These are phyloP conservation scores for Lepilemur septentrionalis DNA, from an alignment of 2,797 vertebrate species.

Conservation along the genomic window DNA sequence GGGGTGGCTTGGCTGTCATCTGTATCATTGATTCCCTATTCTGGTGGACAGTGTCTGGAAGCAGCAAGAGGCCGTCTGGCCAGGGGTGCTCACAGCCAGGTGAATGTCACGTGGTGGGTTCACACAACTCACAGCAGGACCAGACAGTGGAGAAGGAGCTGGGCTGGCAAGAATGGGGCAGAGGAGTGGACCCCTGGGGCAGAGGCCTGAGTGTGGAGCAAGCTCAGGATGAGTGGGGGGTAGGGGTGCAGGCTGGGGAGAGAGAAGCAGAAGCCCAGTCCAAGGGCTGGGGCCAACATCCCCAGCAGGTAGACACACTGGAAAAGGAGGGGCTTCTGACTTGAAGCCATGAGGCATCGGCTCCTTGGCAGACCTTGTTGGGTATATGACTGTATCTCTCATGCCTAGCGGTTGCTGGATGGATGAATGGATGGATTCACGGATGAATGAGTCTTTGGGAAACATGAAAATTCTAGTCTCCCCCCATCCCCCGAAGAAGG, in stretches of 20 bases:
- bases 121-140: not conserved
- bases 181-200: not conserved
- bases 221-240: too few species aligned
- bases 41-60: not conserved
- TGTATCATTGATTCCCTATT: not conserved
- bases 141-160: not conserved
- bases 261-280: not conserved
- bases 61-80: not conserved
- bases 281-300: not conserved
- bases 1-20: not conserved
- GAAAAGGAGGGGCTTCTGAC: not conserved
- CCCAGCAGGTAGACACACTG: not conserved
- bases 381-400: not conserved
- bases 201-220: not conserved
- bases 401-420: not conserved
- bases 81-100: not conserved
- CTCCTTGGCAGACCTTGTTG: not conserved
- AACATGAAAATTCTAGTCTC: not conserved
- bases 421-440: not conserved
- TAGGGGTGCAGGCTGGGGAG: not conserved
- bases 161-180: not conserved
- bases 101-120: accelerated
- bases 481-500: not conserved
- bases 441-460: not conserved
- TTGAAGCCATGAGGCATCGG: not conserved